These are phyloP conservation scores for Rhinella marina DNA, from an alignment of 2,797 vertebrate species.

Conservation along the genomic window DNA sequence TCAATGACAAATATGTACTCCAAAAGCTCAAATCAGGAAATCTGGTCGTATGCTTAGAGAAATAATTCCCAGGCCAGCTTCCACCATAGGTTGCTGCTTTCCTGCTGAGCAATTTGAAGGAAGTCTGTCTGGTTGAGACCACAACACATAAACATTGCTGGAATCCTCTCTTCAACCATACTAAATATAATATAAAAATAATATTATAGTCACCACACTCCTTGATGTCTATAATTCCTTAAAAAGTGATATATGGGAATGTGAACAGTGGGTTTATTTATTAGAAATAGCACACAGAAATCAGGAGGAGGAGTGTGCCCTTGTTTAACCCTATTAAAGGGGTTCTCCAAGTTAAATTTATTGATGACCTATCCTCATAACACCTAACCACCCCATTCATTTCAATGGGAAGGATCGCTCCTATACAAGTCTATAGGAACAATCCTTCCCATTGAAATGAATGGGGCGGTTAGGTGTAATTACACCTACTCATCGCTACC, in stretches of 20 bases:
- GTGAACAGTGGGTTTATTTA: too few species aligned
- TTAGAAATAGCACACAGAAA: too few species aligned
- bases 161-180: not conserved
- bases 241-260: not conserved
- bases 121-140: not conserved
- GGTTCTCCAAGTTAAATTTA: too few species aligned
- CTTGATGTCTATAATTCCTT: not conserved
- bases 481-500: too few species aligned
- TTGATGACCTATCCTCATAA: too few species aligned
- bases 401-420: too few species aligned
- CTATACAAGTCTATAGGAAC: too few species aligned
- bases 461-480: too few species aligned
- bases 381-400: too few species aligned
- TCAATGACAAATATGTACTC: not conserved
- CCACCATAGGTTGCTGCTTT: not conserved
- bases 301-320: too few species aligned
- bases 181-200: not conserved
- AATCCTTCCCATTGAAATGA: too few species aligned
- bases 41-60: not conserved
- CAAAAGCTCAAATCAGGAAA: not conserved
- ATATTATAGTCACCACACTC: not conserved
- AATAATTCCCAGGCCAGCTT: not conserved
- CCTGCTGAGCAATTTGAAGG: not conserved
- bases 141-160: constrained; percentile 1
- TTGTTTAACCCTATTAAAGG: too few species aligned